Conservation (phyloP, 2,797 vertebrate genomes). For the Carcharodon carcharias region DNA sequence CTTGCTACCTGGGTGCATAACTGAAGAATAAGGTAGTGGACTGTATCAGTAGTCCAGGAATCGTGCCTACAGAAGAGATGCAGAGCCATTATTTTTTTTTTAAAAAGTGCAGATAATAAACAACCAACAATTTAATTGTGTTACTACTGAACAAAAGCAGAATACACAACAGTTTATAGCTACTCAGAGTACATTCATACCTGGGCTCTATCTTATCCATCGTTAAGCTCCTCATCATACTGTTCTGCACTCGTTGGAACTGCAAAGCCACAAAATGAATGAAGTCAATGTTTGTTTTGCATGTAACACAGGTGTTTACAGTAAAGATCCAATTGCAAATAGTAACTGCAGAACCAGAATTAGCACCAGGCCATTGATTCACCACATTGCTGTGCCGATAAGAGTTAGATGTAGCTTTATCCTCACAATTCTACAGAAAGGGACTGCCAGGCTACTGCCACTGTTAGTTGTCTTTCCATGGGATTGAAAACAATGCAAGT, state of each 20-base stretch:
- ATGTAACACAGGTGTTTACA: not conserved
- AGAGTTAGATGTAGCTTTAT: not conserved
- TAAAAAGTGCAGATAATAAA: too few species aligned
- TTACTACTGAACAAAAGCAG: not conserved
- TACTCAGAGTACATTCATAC: conserved; percentile 51
- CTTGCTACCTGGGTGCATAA: not conserved
- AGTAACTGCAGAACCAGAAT: not conserved
- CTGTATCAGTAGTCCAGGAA: not conserved
- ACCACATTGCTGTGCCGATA: not conserved
- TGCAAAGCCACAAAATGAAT: conserved; percentile 52
- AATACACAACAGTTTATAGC: not conserved
- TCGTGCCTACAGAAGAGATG: not conserved
- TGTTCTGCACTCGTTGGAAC: conserved; percentile 91
- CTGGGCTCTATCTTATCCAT: conserved; percentile 85
- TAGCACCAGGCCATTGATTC: not conserved
- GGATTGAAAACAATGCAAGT: not conserved
- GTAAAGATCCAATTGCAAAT: not conserved
- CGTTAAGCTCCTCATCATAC: conserved; percentile 79
- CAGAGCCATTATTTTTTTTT: not conserved
- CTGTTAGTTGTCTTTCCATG: not conserved
- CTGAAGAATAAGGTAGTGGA: not conserved
- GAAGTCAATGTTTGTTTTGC: not conserved
- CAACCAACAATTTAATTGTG: not conserved
- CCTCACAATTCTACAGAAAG: not conserved
- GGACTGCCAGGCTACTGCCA: not conserved